Evolutionary conservation across 2,113 vertebrate genomes (phyloP), one percentile per base, ranked within the genome.

Genomic region (Corythaeola cristata): DNA sequence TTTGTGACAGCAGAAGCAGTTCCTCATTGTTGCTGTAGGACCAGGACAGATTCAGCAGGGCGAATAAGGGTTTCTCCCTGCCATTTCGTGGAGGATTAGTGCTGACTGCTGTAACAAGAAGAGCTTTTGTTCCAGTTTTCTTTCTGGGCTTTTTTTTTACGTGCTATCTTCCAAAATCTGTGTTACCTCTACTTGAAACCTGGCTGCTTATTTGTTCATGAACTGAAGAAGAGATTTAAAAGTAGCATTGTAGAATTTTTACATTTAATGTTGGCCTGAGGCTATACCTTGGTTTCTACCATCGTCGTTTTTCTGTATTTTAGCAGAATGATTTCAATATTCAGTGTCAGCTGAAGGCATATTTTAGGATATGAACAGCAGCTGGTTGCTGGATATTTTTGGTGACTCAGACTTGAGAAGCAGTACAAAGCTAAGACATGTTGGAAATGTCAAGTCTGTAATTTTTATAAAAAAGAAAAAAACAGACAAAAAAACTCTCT

Each of bases 131-230:
- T 97, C 93, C 93, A 91, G 50, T 93, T 97, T 96, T 83, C 79
- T 94, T 96, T 91, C 96, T 92, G 96, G 96, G 93, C 80, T 95
- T 83, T 95, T 83, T 95, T 62, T 13, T 76, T 68, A 95, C 5
- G 9, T 96, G 95, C 95, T 97, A 93, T 92, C 89, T 96, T 98
- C 97, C 97, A 96, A 96, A 97, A 94, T 94, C 93, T 91, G 41
- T 67, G 73, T 97, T 97, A 97, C 96, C 96, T 98, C 94, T 92
- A 95, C 95, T 97, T 97, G 96, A 97, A 97, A 97, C 83, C 92
- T 5, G 88, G 95, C 96, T 97, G 94, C 95, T 96, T 91, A 27
- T 92, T 93, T 96, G 87, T 90, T 96, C 74, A 58, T 37, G 93
- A 52, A 94, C 89, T 91, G 94, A 58, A 93, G 91, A 68, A 89